Percentiles rank a stretch among this genome's conserved stretches.
phyloP scores from a whole-genome alignment of 2,888 invertebrate genomes.

The Polylopha cassiicola region DNA sequence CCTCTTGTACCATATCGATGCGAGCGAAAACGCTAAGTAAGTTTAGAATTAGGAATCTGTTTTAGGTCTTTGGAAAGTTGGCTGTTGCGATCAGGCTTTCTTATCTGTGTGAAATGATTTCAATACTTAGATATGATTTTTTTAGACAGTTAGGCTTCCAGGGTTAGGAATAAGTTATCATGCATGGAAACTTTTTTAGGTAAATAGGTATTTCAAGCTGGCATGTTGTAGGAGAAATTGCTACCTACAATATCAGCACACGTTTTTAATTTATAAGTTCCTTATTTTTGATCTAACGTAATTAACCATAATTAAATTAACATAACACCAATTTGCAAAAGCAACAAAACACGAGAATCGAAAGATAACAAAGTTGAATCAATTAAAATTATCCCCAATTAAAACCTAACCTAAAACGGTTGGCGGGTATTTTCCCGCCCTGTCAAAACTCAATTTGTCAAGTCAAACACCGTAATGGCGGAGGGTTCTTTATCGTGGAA shows the following conservation, averaged over 20 bases:
- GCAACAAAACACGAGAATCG: constrained; percentile 35
- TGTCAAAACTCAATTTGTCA: constrained; percentile 76
- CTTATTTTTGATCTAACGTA: no score
- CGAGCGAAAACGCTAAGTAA: constrained; percentile 22
- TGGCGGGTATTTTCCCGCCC: constrained; percentile 58
- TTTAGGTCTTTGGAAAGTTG: no score
- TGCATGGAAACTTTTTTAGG: no score
- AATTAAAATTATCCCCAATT: constrained; percentile 48
- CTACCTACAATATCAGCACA: no score
- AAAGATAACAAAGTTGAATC: constrained; percentile 43
- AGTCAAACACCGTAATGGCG: constrained; percentile 67
- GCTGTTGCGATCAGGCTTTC: no score
- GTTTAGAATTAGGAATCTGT: constrained; percentile 1
- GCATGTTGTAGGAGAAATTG: no score
- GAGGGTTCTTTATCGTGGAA: constrained; percentile 45
- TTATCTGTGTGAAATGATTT: no score
- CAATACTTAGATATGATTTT: no score
- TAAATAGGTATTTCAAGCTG: no score
- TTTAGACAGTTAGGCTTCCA: no score
- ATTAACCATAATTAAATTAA: constrained; percentile 36
- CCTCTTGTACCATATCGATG: constrained; percentile 23
- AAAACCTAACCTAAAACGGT: constrained; percentile 47
- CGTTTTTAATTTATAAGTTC: background rate
- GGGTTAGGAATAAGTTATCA: no score
- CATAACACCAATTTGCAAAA: constrained; percentile 18